Conservation (phyloP, 2,888 invertebrate species). For the Amphipoea lucens region DNA sequence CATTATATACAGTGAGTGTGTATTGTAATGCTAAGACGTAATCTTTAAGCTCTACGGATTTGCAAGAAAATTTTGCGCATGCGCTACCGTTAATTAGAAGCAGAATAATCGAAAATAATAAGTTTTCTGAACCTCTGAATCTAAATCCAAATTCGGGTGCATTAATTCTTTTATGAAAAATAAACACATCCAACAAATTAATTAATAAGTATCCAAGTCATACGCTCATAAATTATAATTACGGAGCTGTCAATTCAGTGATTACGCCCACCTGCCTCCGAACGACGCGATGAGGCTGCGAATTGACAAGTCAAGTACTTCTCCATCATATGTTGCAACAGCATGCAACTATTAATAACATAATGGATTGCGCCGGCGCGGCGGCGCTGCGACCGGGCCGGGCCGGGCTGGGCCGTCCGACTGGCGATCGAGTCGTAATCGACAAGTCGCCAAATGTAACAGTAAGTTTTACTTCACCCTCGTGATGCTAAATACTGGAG, state of each 20-base stretch:
- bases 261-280: slow-evolving; percentile 13
- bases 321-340: neutral
- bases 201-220: neutral
- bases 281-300: neutral
- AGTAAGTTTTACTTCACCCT: slow-evolving; percentile 48
- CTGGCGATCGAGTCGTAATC: slow-evolving; percentile 21
- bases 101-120: neutral
- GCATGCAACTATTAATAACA: slow-evolving; percentile 6
- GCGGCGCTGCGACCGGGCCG: neutral
- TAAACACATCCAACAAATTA: slow-evolving; percentile 2
- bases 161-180: neutral
- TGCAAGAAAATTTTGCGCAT: neutral
- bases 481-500: slow-evolving; percentile 12
- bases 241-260: slow-evolving; percentile 19
- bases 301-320: slow-evolving; percentile 17
- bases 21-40: neutral
- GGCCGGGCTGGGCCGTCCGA: neutral
- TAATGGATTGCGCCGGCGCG: slow-evolving; percentile 11
- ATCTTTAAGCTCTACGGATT: neutral
- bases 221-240: slow-evolving; percentile 28
- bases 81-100: neutral
- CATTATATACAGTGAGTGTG: neutral
- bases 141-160: neutral
- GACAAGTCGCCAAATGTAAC: slow-evolving; percentile 54
- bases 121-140: neutral